Evolutionary conservation across 2,113 vertebrate genomes (phyloP), one percentile per base, ranked within the genome.

Genomic region (Entosphenus tridentatus): DNA sequence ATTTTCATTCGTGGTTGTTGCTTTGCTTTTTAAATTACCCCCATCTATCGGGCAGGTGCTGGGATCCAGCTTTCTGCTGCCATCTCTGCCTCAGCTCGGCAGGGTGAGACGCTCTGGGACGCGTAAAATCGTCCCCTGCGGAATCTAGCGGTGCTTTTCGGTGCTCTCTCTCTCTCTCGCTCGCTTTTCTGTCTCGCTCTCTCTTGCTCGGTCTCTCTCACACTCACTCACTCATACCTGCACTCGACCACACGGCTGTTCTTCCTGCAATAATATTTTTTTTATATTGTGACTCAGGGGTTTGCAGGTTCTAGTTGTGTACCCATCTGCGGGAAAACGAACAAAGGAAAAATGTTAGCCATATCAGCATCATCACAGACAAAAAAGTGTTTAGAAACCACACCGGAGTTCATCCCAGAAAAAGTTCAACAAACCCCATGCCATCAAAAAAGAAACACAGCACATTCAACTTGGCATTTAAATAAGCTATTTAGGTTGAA

Each of bases 231-330:
- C n/a, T 16, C 62, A 16, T 21, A 65, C 21, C 62, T 21, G 62
- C 62, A 65, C 62, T 65, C 62, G 62, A n/a, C 62, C 62, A 10
- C 62, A 65, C 62, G 39, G 39, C 62, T 65, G 62, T 11, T 65
- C 62, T 21, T 65, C n/a, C n/a, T 21, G n/a, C 62, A 9, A 16
- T 11, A 16, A n/a, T 16, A 21, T 65, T 65, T 65, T 16, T 16
- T 16, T 16, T n/a, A n/a, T 65, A 21, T 65, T 65, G 62, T 65
- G 21, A n/a, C 21, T n/a, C n/a, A 9, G 62, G 62, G 21, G 21
- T 65, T 21, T 65, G 62, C 8, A 65, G 21, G 21, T 16, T 16
- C n/a, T n/a, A 65, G 10, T n/a, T 8, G 62, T 8, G 16, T 16
- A 65, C 21, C n/a, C n/a, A 21, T n/a, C 21, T n/a, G 10, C n/a